A percentile compares a stretch with the other conserved stretches of the same genome.
These are phyloP conservation scores for Cisticola juncidis DNA, from an alignment of 2,113 vertebrate species.

Conservation along the genomic window DNA sequence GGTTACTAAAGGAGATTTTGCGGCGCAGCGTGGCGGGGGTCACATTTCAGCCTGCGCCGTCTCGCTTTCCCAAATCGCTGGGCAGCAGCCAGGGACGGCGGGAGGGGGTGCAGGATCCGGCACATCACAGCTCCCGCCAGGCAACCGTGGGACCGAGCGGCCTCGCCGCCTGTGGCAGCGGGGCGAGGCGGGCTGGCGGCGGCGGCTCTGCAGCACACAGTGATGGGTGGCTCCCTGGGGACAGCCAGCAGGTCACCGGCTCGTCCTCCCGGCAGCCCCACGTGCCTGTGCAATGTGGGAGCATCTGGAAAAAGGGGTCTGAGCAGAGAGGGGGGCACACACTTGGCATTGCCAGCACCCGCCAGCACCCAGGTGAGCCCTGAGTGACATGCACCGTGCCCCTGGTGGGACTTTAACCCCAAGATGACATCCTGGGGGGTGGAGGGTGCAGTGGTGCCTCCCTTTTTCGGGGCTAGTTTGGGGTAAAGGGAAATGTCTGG, in stretches of 20 bases:
- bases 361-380: fast-evolving
- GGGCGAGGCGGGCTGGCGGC: not conserved
- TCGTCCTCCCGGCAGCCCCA: not conserved
- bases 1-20: conserved; percentile 55
- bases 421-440: not conserved
- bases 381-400: not conserved
- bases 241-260: not conserved
- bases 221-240: not conserved
- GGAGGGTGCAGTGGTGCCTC: not conserved
- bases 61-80: not conserved
- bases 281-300: not conserved
- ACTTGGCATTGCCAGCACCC: too few relatives aligned
- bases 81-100: not conserved
- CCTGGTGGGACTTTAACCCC: not conserved
- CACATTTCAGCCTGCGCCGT: not conserved
- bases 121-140: not conserved
- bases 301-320: not conserved
- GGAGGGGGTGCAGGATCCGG: not conserved
- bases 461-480: not conserved
- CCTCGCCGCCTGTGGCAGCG: not conserved
- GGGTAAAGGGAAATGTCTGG: conserved; percentile 10
- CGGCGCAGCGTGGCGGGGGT: not conserved
- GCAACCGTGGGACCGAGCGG: not conserved
- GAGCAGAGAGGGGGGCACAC: not conserved
- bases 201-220: not conserved